phyloP scores from a whole-genome alignment of 2,888 invertebrate genomes.

The Cantharis rufa region DNA sequence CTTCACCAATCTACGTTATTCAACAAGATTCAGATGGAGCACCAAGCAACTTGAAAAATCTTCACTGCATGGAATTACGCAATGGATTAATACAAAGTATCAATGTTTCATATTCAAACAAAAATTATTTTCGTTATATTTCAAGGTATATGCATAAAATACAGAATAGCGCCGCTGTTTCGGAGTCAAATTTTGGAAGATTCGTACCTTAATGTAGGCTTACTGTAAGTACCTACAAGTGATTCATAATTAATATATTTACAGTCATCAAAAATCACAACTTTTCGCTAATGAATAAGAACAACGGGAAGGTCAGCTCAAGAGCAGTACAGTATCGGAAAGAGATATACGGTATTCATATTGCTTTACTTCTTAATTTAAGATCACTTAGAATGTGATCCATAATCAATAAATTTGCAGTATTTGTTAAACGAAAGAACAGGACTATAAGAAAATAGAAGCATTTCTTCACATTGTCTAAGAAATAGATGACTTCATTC shows the following conservation, averaged over 20 bases:
- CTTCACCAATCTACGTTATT: no score
- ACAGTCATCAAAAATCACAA: neutral
- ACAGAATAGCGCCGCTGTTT: neutral
- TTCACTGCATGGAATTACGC: no score
- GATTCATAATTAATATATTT: neutral
- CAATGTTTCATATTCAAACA: neutral
- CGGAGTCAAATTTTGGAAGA: neutral
- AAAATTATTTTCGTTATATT: neutral
- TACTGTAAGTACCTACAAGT: neutral
- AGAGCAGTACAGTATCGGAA: neutral
- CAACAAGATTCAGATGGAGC: no score
- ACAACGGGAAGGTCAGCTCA: neutral
- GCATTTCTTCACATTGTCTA: neutral
- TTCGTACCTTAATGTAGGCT: neutral
- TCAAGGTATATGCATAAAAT: neutral
- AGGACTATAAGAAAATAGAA: neutral
- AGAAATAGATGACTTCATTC: neutral
- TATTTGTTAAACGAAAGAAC: neutral
- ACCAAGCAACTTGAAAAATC: neutral
- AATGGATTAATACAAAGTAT: neutral
- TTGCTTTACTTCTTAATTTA: neutral
- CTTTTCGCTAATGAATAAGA: neutral
- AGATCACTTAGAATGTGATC: neutral
- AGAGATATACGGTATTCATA: neutral
- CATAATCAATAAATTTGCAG: neutral